Conservation (phyloP, 2,113 vertebrate species). For the Oryzias melastigma region DNA sequence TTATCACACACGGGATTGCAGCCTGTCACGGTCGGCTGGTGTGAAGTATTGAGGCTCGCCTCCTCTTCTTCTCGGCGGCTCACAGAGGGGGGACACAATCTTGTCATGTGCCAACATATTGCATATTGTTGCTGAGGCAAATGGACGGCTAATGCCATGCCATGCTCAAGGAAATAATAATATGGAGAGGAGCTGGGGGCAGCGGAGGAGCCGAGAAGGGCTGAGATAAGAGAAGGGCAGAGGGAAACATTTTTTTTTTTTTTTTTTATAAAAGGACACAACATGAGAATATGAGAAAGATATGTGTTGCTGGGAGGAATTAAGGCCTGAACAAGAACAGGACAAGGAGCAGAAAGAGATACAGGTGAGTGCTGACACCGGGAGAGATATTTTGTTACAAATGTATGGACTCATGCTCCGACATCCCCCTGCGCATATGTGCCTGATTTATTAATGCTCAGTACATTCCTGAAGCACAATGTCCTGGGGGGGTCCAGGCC, state of each 20-base stretch:
- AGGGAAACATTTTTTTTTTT: slow-evolving; percentile 1
- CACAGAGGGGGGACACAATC: slow-evolving; percentile 42
- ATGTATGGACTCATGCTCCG: slow-evolving; percentile 33
- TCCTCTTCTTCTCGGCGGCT: slow-evolving; percentile 23
- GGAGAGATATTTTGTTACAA: slow-evolving; percentile 1
- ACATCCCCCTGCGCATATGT: slow-evolving; percentile 41
- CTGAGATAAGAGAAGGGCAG: slow-evolving; percentile 27
- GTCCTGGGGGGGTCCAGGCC: too few species aligned
- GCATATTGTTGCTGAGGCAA: slow-evolving; percentile 46
- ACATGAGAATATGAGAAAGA: slow-evolving; percentile 1
- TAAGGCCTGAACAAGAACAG: neutral
- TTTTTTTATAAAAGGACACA: slow-evolving; percentile 7
- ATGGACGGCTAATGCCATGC: slow-evolving; percentile 47
- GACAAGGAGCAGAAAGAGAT: slow-evolving; percentile 17
- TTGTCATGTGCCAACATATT: slow-evolving; percentile 54
- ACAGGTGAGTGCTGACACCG: slow-evolving; percentile 33
- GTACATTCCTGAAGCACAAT: too few species aligned
- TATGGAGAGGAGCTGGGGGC: slow-evolving; percentile 10
- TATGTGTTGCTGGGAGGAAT: slow-evolving; percentile 10
- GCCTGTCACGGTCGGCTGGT: slow-evolving; percentile 44
- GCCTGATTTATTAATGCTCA: slow-evolving; percentile 55
- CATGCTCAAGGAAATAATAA: slow-evolving; percentile 47
- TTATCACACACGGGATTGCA: slow-evolving; percentile 29
- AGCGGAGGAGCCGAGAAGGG: slow-evolving; percentile 3
- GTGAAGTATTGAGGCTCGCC: slow-evolving; percentile 30